Conservation (phyloP, 2,113 vertebrate genomes). For the Pteronura brasiliensis region DNA sequence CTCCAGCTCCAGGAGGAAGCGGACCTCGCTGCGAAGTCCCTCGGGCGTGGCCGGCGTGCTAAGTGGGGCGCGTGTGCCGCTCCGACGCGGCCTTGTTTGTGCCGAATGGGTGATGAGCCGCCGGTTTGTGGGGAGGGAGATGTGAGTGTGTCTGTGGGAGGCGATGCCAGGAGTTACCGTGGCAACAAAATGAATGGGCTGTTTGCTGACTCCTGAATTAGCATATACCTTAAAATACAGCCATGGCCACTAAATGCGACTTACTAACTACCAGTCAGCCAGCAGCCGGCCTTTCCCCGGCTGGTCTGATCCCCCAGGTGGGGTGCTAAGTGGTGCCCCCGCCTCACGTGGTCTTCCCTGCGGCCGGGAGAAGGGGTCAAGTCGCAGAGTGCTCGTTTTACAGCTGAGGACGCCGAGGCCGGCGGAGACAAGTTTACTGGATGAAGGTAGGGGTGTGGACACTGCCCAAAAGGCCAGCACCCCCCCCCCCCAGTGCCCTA, state of each 20-base stretch:
- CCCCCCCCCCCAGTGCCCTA: neutral
- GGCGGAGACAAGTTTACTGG: neutral
- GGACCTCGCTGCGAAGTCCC: neutral
- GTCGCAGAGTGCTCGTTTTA: neutral
- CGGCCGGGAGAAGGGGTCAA: neutral
- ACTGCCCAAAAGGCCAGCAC: neutral
- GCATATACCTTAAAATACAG: neutral
- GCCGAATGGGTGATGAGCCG: constrained; percentile 13
- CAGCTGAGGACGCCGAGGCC: neutral
- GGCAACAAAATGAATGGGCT: neutral
- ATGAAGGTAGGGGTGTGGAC: neutral
- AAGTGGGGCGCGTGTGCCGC: neutral
- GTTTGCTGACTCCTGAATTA: neutral
- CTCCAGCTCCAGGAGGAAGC: neutral
- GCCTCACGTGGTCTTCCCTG: neutral
- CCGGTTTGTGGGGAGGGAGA: neutral
- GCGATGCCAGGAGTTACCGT: neutral
- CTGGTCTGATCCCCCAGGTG: neutral
- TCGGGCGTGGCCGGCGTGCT: neutral
- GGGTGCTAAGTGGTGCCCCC: accelerated
- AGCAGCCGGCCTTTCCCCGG: neutral
- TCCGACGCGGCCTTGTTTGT: neutral
- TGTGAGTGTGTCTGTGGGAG: neutral
- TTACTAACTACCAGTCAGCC: neutral
- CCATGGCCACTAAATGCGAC: neutral